phyloP scores from a whole-genome alignment of 2,113 vertebrate genomes.

The Orycteropus afer region DNA sequence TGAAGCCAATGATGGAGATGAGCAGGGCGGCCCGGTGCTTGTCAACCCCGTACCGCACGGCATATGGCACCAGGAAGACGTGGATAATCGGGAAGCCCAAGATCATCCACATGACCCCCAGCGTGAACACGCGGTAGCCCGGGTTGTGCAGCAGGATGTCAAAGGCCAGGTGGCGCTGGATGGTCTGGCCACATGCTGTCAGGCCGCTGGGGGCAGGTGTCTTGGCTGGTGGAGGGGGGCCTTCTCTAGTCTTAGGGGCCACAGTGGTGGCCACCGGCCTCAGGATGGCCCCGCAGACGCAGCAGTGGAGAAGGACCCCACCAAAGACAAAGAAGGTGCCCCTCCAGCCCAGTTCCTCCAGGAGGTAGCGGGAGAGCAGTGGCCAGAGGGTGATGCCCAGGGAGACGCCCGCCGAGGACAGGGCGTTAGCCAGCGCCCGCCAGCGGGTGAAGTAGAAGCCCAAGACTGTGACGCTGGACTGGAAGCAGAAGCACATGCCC shows the following conservation, averaged over 20 bases:
- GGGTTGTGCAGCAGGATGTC: constrained; percentile 90
- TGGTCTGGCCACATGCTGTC: constrained; percentile 59
- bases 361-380: constrained; percentile 90
- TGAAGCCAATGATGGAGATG: constrained; percentile 91
- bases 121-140: constrained; percentile 87
- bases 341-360: constrained; percentile 93
- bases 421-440: constrained; percentile 90
- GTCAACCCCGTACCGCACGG: constrained; percentile 87
- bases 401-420: constrained; percentile 93
- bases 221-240: not conserved
- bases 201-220: constrained; percentile 18
- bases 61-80: constrained; percentile 94
- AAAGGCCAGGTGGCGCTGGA: constrained; percentile 92
- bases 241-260: constrained; percentile 61
- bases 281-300: constrained; percentile 94
- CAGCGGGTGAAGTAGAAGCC: constrained; percentile 93
- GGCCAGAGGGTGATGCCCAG: constrained; percentile 92
- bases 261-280: constrained; percentile 87
- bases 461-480: constrained; percentile 91
- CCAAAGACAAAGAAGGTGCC: constrained; percentile 94
- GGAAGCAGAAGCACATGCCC: constrained; percentile 96
- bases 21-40: constrained; percentile 90
- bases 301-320: constrained; percentile 93
- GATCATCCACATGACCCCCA: constrained; percentile 92
- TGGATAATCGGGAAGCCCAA: constrained; percentile 92